phyloP scores from a whole-genome alignment of 2,888 invertebrate genomes.

The Raillietiella orientalis region DNA sequence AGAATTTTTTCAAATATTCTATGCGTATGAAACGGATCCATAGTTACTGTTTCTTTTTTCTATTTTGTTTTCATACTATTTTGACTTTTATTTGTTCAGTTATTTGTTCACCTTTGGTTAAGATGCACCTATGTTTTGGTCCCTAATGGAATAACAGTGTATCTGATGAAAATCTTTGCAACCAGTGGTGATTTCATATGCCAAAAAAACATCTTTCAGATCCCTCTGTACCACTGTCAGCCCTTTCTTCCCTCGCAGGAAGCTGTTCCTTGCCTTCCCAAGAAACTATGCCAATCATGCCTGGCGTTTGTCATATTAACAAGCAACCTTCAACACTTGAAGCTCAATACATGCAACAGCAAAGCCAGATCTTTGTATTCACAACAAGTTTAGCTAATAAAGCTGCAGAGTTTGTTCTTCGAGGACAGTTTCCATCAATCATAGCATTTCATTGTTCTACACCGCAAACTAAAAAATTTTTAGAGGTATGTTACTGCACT shows the following conservation, averaged over 20 bases:
- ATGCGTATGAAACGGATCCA: too few species aligned
- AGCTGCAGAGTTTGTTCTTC: conserved; percentile 67
- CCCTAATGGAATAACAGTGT: too few species aligned
- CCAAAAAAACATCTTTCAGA: too few species aligned
- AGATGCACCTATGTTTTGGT: too few species aligned
- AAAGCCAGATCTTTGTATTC: conserved; percentile 92
- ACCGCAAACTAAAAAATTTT: conserved; percentile 70
- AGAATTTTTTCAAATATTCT: too few species aligned
- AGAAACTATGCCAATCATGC: neutral
- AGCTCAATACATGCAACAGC: conserved; percentile 69
- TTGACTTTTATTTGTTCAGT: too few species aligned
- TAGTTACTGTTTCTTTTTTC: too few species aligned
- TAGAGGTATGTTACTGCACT: conserved; percentile 33
- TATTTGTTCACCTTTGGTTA: too few species aligned
- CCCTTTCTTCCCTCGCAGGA: conserved; percentile 1
- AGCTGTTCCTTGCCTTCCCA: neutral
- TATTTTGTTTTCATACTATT: too few species aligned
- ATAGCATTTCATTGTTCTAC: conserved; percentile 85
- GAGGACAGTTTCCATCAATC: conserved; percentile 62
- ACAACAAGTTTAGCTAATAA: conserved; percentile 75
- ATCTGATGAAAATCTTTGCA: too few species aligned
- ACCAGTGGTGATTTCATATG: too few species aligned
- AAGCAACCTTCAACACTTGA: conserved; percentile 37
- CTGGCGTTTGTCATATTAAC: conserved; percentile 11
- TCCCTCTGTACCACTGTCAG: conserved; percentile 1